Evolutionary conservation across 1,140 invertebrate species (phyloP).

Genomic region (Lordiphosa clarofinis): DNA sequence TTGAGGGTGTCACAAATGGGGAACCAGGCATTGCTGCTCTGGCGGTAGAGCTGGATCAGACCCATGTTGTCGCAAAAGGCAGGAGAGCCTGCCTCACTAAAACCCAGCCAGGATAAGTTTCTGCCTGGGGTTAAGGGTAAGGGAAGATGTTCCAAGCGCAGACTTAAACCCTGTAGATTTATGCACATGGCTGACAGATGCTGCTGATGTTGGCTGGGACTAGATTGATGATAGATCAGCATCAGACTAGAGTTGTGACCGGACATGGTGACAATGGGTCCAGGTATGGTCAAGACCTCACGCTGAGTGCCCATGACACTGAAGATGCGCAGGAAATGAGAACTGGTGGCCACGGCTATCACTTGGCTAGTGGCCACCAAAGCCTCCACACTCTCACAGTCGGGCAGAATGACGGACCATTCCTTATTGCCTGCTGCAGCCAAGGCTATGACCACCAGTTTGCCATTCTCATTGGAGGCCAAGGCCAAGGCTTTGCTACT

Average conservation of each 20-base stretch:
- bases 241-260: constrained; percentile 86
- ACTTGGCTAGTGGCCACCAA: constrained; percentile 87
- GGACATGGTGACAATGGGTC: constrained; percentile 83
- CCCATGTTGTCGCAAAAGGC: constrained; percentile 85
- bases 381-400: constrained; percentile 88
- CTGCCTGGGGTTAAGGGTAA: constrained; percentile 87
- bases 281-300: constrained; percentile 87
- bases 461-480: constrained; percentile 86
- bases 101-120: constrained; percentile 90
- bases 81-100: constrained; percentile 89
- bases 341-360: constrained; percentile 88
- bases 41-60: constrained; percentile 84
- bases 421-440: constrained; percentile 91
- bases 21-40: constrained; percentile 86
- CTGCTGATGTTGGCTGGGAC: constrained; percentile 80
- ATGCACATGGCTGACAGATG: constrained; percentile 83
- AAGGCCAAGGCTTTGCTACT: constrained; percentile 89
- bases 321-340: constrained; percentile 89
- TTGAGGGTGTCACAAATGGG: constrained; percentile 87
- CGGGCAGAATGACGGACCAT: constrained; percentile 89
- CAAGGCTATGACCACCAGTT: constrained; percentile 88
- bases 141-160: constrained; percentile 54
- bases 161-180: constrained; percentile 61
- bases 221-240: constrained; percentile 87
- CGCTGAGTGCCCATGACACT: constrained; percentile 92